Evolutionary conservation across 2,888 invertebrate genomes (phyloP), one percentile per base, ranked within the genome.

Genomic region (Agrilus biguttatus): DNA sequence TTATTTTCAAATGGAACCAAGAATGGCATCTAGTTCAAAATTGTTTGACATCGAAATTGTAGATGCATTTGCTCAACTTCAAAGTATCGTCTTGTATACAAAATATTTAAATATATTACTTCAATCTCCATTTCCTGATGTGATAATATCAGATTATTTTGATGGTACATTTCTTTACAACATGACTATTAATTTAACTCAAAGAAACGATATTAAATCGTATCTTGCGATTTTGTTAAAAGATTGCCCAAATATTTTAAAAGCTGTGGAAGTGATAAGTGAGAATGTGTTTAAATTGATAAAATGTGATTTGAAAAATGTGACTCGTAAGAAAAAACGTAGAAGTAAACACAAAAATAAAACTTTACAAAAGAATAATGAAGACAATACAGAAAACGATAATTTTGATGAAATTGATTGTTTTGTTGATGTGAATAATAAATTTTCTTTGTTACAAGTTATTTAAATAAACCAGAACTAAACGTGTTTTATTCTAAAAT

Each of bases 121-220:
- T 40, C 67, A 72, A 44, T 68, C 63, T 44, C 80, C 80, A 0
- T 77, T 76, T 55, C 57, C 68, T 33, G 62, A 67, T 49, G 71
- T 75, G 35, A 64, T 69, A 33, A 71, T 80, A 55, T 73, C 73
- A n/a, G 74, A 76, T 53, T 68, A 76, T 47, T 84, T 74, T 51
- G 81, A 83, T 62, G 86, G 87, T 0, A 81, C 83, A 0, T 79
- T 86, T 61, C 59, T 83, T 1, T 87, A 86, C 54, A 87, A 87
- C 66, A 63, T 82, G 21, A 77, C 77, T 45, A 62, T 65, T 23
- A 75, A 77, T 62, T 68, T 86, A 39, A 73, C 72, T 46, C 70
- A 68, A 47, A 73, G 80, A 17, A 47, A 57, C 0, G 70, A 79
- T 53, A 64, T 78, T 1, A 60, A 66, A 21, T 56, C 54, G 35